Evolutionary conservation across 2,113 vertebrate species (phyloP).

Genomic region (Peucedramus taeniatus): DNA sequence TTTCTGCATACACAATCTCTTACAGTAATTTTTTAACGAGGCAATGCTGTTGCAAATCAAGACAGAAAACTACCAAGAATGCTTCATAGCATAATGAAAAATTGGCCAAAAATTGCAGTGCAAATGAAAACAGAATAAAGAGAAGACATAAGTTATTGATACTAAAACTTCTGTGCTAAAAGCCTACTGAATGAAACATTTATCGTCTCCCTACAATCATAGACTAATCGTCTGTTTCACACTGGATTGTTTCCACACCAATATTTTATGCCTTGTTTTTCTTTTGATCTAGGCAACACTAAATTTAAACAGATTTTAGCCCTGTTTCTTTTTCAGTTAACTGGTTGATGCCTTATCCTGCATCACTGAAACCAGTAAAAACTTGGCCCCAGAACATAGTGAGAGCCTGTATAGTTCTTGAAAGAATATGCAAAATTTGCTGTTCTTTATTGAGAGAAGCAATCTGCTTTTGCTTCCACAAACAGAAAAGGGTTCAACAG

Average conservation of each 20-base stretch:
- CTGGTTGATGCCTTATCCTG: neutral
- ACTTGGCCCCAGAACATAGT: neutral
- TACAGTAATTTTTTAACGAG: slow-evolving; percentile 49
- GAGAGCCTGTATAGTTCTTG: neutral
- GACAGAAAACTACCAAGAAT: neutral
- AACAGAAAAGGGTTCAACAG: neutral
- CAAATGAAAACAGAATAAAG: slow-evolving; percentile 40
- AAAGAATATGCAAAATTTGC: neutral
- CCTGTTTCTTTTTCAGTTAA: neutral
- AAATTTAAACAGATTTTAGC: neutral
- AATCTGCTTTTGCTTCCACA: slow-evolving; percentile 2
- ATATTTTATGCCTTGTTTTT: slow-evolving; percentile 1
- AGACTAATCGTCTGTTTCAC: slow-evolving; percentile 32
- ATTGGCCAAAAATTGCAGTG: slow-evolving; percentile 28
- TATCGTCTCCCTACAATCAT: neutral
- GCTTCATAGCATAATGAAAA: slow-evolving; percentile 9
- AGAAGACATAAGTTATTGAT: slow-evolving; percentile 52
- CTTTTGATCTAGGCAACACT: neutral
- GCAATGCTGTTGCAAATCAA: slow-evolving; percentile 42
- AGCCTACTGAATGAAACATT: slow-evolving; percentile 34
- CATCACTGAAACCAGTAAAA: neutral
- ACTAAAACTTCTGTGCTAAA: slow-evolving; percentile 45
- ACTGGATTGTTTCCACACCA: slow-evolving; percentile 36
- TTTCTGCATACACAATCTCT: neutral
- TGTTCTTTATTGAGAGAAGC: neutral